Percentiles rank a stretch among this genome's conserved stretches.
phyloP scores from a whole-genome alignment of 2,113 vertebrate genomes.

The Forbesichthys papilliferus region DNA sequence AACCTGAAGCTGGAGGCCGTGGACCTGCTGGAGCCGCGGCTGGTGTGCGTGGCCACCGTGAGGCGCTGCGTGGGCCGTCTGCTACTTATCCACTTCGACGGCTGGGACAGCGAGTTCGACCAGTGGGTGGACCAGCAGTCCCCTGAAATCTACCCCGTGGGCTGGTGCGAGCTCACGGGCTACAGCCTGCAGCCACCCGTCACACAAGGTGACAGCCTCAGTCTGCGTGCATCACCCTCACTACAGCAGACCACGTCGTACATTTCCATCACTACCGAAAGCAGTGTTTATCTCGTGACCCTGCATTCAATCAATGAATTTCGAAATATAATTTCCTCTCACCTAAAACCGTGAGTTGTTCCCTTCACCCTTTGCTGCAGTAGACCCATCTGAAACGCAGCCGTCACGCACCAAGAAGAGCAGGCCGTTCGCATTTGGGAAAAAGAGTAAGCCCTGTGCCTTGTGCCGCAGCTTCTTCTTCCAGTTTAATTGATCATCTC shows the following conservation, averaged over 20 bases:
- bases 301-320: too few species aligned
- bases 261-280: too few species aligned
- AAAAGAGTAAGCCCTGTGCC: constrained; percentile 83
- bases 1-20: constrained; percentile 96
- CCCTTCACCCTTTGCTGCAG: constrained; percentile 49
- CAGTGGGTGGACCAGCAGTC: constrained; percentile 97
- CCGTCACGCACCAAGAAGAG: constrained; percentile 79
- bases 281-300: too few species aligned
- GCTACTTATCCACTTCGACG: constrained; percentile 93
- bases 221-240: background rate
- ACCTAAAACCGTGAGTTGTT: background rate
- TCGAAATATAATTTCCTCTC: background rate
- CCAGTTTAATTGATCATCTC: background rate
- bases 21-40: constrained; percentile 94
- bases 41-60: constrained; percentile 94
- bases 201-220: constrained; percentile 77
- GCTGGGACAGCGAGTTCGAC: constrained; percentile 95
- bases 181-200: constrained; percentile 93
- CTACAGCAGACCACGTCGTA: background rate
- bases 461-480: background rate
- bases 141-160: constrained; percentile 93
- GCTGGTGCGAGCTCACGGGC: constrained; percentile 93
- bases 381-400: constrained; percentile 75
- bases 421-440: constrained; percentile 73
- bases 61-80: constrained; percentile 85